phyloP scores from a whole-genome alignment of 2,888 invertebrate genomes.

The Pteria penguin region DNA sequence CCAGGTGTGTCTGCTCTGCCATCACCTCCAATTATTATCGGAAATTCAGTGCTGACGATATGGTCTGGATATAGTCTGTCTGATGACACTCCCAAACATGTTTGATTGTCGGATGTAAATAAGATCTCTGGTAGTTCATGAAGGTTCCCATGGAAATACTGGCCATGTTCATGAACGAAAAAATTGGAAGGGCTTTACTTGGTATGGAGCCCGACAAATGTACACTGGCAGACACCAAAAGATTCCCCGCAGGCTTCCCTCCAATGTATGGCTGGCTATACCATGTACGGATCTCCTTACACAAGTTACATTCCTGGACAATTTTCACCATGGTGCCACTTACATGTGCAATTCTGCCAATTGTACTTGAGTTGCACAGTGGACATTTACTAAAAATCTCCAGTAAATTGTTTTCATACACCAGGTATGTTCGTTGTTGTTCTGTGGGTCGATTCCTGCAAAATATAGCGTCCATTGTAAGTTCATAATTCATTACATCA shows the following conservation, averaged over 20 bases:
- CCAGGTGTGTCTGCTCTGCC: slow-evolving; percentile 25
- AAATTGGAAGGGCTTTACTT: slow-evolving; percentile 1
- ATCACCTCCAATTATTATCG: slow-evolving; percentile 20
- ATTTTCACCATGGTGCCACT: neutral
- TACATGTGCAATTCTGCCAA: too few species aligned
- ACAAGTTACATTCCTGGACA: neutral
- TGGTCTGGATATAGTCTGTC: neutral
- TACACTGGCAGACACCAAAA: neutral
- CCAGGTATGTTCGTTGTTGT: too few species aligned
- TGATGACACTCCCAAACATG: slow-evolving; percentile 12
- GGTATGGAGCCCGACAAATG: neutral
- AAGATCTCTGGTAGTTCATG: slow-evolving; percentile 1
- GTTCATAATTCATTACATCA: too few species aligned
- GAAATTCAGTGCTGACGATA: too few species aligned
- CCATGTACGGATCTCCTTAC: neutral
- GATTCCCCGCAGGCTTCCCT: neutral
- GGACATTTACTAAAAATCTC: too few species aligned
- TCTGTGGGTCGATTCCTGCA: too few species aligned
- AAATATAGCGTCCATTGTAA: too few species aligned
- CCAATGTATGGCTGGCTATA: neutral
- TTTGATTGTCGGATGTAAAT: neutral
- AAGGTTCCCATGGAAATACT: slow-evolving; percentile 2
- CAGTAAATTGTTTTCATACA: too few species aligned
- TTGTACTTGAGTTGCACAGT: too few species aligned
- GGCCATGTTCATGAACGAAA: neutral